Conservation (phyloP, 2,113 vertebrate species). For the Raja brachyura region DNA sequence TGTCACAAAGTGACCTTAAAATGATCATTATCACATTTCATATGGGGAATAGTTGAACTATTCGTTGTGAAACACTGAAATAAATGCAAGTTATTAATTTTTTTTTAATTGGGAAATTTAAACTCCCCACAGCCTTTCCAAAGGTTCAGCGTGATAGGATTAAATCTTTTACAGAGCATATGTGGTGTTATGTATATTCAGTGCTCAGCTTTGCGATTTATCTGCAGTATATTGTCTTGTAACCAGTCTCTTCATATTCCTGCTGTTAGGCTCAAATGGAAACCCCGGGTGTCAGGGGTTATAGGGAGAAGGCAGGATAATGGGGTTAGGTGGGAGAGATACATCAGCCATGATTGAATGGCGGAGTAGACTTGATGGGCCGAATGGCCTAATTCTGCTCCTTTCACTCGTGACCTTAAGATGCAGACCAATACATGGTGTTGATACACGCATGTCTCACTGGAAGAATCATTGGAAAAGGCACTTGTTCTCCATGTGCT, state of each 20-base stretch:
- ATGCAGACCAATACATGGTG: neutral
- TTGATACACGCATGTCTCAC: neutral
- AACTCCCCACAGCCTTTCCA: neutral
- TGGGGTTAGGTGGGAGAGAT: too few relatives aligned
- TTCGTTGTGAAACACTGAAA: too few relatives aligned
- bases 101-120: neutral
- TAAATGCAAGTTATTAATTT: neutral
- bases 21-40: too few relatives aligned
- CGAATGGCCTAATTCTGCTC: too few relatives aligned
- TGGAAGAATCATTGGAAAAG: neutral
- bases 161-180: neutral
- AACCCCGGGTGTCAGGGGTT: neutral
- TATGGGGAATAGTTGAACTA: too few relatives aligned
- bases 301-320: too few relatives aligned
- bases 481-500: neutral
- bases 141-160: neutral
- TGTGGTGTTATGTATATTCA: neutral
- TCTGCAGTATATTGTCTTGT: neutral
- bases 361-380: too few relatives aligned
- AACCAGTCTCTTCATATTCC: neutral
- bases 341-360: too few relatives aligned
- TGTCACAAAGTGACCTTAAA: too few relatives aligned
- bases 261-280: neutral
- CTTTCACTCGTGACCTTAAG: neutral
- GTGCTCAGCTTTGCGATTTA: neutral